Conservation (phyloP, 2,888 invertebrate genomes). For the Melanostoma mellinum region DNA sequence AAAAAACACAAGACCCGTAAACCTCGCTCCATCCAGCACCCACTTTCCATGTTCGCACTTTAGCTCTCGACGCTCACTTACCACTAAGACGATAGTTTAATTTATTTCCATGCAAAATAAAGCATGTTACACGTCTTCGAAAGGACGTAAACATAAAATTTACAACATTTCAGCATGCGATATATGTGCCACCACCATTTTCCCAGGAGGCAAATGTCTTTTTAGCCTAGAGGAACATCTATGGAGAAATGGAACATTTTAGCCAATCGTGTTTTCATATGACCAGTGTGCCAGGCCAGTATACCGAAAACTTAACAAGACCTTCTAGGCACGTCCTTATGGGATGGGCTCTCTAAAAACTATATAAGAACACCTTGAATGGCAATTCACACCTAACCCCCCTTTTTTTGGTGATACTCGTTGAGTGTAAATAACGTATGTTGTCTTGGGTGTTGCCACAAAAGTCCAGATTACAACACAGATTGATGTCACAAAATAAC, state of each 20-base stretch:
- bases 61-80: slow-evolving; percentile 55
- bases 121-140: slow-evolving; percentile 56
- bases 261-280: slow-evolving; percentile 49
- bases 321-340: background rate
- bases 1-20: slow-evolving; percentile 6
- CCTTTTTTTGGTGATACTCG: background rate
- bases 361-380: slow-evolving; percentile 21
- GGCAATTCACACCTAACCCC: slow-evolving; percentile 16
- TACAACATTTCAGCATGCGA: slow-evolving; percentile 51
- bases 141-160: slow-evolving; percentile 49
- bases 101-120: slow-evolving; percentile 61
- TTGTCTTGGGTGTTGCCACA: slow-evolving; percentile 11
- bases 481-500: slow-evolving; percentile 22
- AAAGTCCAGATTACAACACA: slow-evolving; percentile 15
- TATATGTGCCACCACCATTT: slow-evolving; percentile 30
- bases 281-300: background rate
- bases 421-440: slow-evolving; percentile 4
- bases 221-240: slow-evolving; percentile 11
- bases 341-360: background rate
- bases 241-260: slow-evolving; percentile 23
- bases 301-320: slow-evolving; percentile 15
- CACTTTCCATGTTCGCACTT: slow-evolving; percentile 61
- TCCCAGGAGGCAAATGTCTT: slow-evolving; percentile 25
- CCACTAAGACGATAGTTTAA: slow-evolving; percentile 67
- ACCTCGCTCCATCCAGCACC: slow-evolving; percentile 34